Conservation (phyloP, 2,113 vertebrate species). For the Eudorcas thomsonii region DNA sequence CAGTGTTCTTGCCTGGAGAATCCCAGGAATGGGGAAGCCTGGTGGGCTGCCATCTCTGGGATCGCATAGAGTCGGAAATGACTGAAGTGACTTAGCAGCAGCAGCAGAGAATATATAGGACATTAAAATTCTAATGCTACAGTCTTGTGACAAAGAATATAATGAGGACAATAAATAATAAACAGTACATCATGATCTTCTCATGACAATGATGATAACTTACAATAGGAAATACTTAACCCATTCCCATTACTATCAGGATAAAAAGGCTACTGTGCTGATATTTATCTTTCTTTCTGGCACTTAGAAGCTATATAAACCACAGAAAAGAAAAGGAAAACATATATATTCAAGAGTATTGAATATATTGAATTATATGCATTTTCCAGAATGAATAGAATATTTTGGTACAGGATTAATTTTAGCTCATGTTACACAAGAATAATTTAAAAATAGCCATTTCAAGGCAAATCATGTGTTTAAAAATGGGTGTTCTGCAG, state of each 20-base stretch:
- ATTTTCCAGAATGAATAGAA: neutral
- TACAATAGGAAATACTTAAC: constrained; percentile 63
- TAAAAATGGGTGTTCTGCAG: neutral
- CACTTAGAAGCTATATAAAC: neutral
- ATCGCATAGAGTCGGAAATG: fast-evolving
- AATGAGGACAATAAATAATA: constrained; percentile 82
- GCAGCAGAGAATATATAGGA: constrained; percentile 72
- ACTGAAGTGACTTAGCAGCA: too few species aligned
- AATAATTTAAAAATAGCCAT: constrained; percentile 6
- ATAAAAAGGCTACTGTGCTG: constrained; percentile 21
- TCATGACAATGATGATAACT: constrained; percentile 73
- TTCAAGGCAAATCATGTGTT: neutral
- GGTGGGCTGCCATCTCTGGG: too few species aligned
- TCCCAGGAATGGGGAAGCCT: too few species aligned
- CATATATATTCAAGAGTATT: neutral
- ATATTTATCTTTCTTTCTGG: neutral
- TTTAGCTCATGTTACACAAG: neutral
- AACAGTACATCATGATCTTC: constrained; percentile 76
- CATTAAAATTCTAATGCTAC: constrained; percentile 78
- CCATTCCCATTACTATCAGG: constrained; percentile 29
- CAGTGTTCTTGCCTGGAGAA: too few species aligned
- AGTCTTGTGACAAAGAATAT: constrained; percentile 78
- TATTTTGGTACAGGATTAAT: neutral
- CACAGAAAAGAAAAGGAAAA: neutral
- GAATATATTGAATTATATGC: neutral